Evolutionary conservation across 2,113 vertebrate species (phyloP).

Genomic region (Xiphorhynchus elegans): DNA sequence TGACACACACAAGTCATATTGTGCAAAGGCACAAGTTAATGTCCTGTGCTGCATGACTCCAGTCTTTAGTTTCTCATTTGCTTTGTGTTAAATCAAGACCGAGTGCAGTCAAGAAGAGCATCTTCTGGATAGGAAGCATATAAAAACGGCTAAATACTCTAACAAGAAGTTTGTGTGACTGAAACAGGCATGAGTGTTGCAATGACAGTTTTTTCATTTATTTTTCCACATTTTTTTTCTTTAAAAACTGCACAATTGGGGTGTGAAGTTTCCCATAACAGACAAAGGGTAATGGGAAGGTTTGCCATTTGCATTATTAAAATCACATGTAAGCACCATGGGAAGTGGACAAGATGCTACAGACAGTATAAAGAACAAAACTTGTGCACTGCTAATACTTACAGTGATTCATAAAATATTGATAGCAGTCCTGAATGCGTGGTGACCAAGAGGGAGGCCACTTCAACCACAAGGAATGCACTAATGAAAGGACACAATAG

Average conservation of each 20-base stretch:
- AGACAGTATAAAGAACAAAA: neutral
- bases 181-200: neutral
- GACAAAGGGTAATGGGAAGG: neutral
- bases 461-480: neutral
- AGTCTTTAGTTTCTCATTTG: neutral
- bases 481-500: neutral
- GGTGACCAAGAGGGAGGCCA: neutral
- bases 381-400: neutral
- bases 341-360: neutral
- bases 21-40: neutral
- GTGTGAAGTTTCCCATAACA: neutral
- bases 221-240: neutral
- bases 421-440: neutral
- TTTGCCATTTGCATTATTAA: neutral
- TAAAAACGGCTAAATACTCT: neutral
- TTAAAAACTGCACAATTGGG: neutral
- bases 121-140: neutral
- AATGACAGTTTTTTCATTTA: neutral
- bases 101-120: neutral
- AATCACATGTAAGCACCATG: neutral
- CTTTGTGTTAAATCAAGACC: neutral
- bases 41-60: neutral
- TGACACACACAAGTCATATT: fast-evolving
- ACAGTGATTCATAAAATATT: conserved; percentile 32
- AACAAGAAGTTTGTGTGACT: neutral